Evolutionary conservation across 2,113 vertebrate genomes (phyloP).

Genomic region (Sialia sialis): DNA sequence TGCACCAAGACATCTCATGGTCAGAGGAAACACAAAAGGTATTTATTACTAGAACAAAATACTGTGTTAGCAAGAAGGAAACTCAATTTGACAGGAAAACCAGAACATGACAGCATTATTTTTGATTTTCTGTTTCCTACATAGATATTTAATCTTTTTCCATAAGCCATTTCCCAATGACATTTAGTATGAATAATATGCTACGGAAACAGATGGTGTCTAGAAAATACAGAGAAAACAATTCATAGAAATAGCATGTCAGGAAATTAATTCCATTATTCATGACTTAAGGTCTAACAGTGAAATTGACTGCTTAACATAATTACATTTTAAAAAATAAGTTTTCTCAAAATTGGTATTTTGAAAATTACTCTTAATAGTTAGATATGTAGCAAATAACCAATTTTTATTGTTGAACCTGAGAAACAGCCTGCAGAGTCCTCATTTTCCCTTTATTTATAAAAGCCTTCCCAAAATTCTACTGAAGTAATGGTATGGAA

Average conservation of each 20-base stretch:
- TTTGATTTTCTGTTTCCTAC: slow-evolving; percentile 36
- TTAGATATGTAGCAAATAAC: background rate
- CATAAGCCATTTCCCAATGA: background rate
- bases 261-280: slow-evolving; percentile 66
- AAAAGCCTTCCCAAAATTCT: background rate
- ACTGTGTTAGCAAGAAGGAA: slow-evolving; percentile 47
- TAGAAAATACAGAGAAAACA: slow-evolving; percentile 39
- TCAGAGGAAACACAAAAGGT: slow-evolving; percentile 10
- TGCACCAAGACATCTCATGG: background rate
- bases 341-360: background rate
- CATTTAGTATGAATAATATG: slow-evolving; percentile 2
- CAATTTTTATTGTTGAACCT: background rate
- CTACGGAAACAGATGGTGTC: slow-evolving; percentile 31
- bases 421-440: background rate
- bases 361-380: background rate
- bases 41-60: slow-evolving; percentile 31
- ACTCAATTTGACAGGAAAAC: slow-evolving; percentile 20
- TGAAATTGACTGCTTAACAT: background rate
- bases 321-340: background rate
- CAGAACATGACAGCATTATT: slow-evolving; percentile 18
- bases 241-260: background rate
- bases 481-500: background rate
- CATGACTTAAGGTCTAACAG: background rate
- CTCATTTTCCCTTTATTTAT: background rate
- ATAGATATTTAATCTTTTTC: slow-evolving; percentile 33